Percentiles rank a stretch among this genome's conserved stretches.
Evolutionary conservation across 2,888 invertebrate genomes (phyloP).

Genomic region (Nebria brevicollis): DNA sequence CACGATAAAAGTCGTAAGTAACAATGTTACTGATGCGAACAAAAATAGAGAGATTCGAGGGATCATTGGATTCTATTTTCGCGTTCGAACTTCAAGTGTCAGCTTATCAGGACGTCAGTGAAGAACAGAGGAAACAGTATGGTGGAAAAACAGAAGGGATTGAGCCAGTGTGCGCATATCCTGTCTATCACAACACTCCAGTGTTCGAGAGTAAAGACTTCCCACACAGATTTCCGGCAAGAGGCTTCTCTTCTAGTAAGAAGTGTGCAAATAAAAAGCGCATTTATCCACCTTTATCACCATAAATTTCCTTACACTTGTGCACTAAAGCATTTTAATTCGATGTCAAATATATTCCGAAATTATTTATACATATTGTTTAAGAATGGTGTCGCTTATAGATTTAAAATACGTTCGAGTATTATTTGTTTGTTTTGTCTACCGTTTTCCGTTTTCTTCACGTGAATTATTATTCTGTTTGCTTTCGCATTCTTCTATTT

Average conservation of each 20-base stretch:
- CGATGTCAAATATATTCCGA: background rate
- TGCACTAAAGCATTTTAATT: background rate
- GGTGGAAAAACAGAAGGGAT: constrained; percentile 26
- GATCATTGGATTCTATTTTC: constrained; percentile 43
- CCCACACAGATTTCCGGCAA: constrained; percentile 18
- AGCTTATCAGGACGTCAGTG: constrained; percentile 32
- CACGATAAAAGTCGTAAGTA: background rate
- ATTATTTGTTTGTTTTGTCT: constrained; percentile 32
- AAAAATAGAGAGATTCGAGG: constrained; percentile 13
- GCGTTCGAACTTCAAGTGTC: constrained; percentile 35
- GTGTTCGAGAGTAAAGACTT: constrained; percentile 19
- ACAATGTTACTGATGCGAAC: background rate
- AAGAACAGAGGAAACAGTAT: constrained; percentile 13
- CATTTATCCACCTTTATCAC: background rate
- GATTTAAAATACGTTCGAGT: background rate
- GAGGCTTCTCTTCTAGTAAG: background rate
- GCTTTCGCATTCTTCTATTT: constrained; percentile 34
- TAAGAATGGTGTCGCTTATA: background rate
- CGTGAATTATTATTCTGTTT: constrained; percentile 32
- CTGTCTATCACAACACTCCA: constrained; percentile 38
- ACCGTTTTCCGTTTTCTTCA: constrained; percentile 7
- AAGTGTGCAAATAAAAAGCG: background rate
- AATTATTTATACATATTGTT: background rate
- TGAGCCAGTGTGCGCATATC: constrained; percentile 17
- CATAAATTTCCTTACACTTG: background rate